Conservation (phyloP, 2,888 invertebrate species). For the Lacanobia wlatinum region DNA sequence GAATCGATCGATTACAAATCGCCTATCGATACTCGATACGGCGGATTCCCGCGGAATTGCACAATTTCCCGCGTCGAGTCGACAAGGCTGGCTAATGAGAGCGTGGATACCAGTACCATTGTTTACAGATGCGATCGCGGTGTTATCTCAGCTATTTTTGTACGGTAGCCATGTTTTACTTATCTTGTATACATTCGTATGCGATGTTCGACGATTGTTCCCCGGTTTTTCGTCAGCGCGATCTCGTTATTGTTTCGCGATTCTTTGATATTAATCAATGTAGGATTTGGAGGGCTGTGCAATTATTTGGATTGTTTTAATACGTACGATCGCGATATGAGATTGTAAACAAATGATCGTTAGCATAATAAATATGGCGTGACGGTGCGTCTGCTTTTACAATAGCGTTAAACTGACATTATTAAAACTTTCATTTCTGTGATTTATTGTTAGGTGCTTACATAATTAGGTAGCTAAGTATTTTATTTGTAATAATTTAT, state of each 20-base stretch:
- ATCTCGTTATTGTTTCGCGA: conserved; percentile 74
- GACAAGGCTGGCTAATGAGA: conserved; percentile 89
- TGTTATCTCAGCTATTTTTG: conserved; percentile 87
- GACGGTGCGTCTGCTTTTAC: conserved; percentile 43
- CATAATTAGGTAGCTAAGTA: not conserved
- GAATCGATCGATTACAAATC: conserved; percentile 83
- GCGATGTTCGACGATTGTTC: conserved; percentile 83
- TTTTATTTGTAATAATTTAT: not conserved
- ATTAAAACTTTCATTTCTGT: conserved; percentile 47
- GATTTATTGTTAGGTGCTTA: conserved; percentile 26
- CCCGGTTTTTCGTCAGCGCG: conserved; percentile 82
- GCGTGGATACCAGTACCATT: conserved; percentile 87
- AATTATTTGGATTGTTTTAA: conserved; percentile 76
- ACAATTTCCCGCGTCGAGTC: conserved; percentile 82
- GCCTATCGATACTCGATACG: conserved; percentile 80
- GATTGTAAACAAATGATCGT: conserved; percentile 61
- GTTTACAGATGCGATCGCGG: conserved; percentile 87
- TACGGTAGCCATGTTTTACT: conserved; percentile 87
- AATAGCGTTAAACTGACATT: conserved; percentile 36
- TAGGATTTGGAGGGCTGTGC: conserved; percentile 68
- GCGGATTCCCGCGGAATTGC: conserved; percentile 84
- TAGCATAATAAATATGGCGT: conserved; percentile 59
- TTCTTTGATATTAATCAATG: conserved; percentile 71
- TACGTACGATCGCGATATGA: conserved; percentile 68
- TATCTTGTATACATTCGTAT: conserved; percentile 83